A percentile compares a stretch with the other conserved stretches of the same genome.
Evolutionary conservation across 2,888 invertebrate species (phyloP).

Genomic region (Listrodromus nycthemerus): DNA sequence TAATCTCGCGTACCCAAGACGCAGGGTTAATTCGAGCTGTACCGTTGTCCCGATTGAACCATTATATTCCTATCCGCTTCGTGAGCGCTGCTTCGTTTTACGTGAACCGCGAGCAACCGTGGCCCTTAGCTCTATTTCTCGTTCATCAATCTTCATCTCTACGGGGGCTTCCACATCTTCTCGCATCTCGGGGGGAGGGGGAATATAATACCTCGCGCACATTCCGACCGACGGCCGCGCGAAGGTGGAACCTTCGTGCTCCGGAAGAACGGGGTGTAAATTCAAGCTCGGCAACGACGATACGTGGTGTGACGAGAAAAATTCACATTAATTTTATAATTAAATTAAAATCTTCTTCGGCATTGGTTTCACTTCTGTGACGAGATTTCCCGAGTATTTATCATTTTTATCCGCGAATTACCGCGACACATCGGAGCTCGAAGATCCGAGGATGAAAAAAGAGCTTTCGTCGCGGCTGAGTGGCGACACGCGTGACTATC

Average conservation of each 20-base stretch:
- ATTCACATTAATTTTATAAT: background rate
- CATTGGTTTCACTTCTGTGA: background rate
- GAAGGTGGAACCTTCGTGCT: background rate
- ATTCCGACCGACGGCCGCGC: background rate
- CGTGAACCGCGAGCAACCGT: slow-evolving; percentile 45
- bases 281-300: background rate
- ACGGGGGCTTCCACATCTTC: slow-evolving; percentile 11
- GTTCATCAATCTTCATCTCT: slow-evolving; percentile 67
- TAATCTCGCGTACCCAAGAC: background rate
- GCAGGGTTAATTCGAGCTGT: background rate
- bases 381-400: background rate
- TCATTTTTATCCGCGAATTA: slow-evolving; percentile 4
- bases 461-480: slow-evolving; percentile 56
- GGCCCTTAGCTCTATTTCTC: slow-evolving; percentile 49
- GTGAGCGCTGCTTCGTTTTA: slow-evolving; percentile 34
- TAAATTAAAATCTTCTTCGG: too few relatives aligned
- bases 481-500: slow-evolving; percentile 77
- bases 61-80: slow-evolving; percentile 1
- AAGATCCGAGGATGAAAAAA: slow-evolving; percentile 46
- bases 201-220: slow-evolving; percentile 4
- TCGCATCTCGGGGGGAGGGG: slow-evolving; percentile 1
- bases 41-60: slow-evolving; percentile 3
- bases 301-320: background rate
- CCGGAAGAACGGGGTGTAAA: background rate
- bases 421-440: background rate